These are phyloP conservation scores for Drosophila pruinosa DNA, from an alignment of 1,140 invertebrate species.

Conservation along the genomic window DNA sequence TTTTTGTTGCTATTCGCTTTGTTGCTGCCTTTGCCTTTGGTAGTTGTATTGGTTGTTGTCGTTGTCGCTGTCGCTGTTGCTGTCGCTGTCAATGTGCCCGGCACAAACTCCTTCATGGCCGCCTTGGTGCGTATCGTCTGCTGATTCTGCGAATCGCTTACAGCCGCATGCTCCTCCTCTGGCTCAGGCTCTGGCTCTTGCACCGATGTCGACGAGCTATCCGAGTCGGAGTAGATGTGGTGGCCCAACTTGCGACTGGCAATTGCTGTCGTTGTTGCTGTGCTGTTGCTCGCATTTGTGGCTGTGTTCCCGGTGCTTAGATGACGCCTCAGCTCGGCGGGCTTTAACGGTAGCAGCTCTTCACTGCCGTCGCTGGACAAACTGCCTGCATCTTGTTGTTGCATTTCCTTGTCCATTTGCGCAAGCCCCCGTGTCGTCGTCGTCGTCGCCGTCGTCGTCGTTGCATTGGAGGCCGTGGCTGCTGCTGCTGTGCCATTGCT, in stretches of 20 bases:
- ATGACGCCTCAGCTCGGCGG: conserved; percentile 1
- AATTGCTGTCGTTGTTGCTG: conserved; percentile 56
- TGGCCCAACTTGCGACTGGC: conserved; percentile 53
- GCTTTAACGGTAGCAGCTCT: conserved; percentile 86
- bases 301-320: not conserved
- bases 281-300: not conserved
- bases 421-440: conserved; percentile 65
- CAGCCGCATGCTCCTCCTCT: conserved; percentile 72
- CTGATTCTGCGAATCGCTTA: conserved; percentile 88
- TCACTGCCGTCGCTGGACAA: conserved; percentile 89
- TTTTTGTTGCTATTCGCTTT: conserved; percentile 28
- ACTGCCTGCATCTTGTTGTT: conserved; percentile 83
- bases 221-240: conserved; percentile 78
- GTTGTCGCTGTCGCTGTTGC: conserved; percentile 33
- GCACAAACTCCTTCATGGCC: conserved; percentile 90
- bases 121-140: conserved; percentile 89
- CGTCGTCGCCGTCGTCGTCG: conserved; percentile 80
- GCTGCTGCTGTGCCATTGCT: conserved; percentile 23
- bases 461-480: no score
- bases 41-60: conserved; percentile 39
- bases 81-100: conserved; percentile 52
- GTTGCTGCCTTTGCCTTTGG: conserved; percentile 40
- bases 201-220: conserved; percentile 45
- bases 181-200: conserved; percentile 28
- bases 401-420: conserved; percentile 87